phyloP scores from a whole-genome alignment of 1,140 invertebrate species.

The Brachionus calyciflorus region DNA sequence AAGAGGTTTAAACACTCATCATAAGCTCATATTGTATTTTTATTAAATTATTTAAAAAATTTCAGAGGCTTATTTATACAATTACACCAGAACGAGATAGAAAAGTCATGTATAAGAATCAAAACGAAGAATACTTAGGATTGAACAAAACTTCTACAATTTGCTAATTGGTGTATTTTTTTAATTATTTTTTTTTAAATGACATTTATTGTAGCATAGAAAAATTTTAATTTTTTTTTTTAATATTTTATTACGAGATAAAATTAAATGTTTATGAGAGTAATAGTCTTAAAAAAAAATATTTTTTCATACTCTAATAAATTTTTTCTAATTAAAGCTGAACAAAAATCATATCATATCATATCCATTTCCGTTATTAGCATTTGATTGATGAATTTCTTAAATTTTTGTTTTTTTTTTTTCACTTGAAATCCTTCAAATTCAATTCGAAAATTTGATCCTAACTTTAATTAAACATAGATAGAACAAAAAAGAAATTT shows the following conservation, averaged over 20 bases:
- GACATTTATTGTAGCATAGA: conserved; percentile 4
- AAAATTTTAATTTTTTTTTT: too few relatives aligned
- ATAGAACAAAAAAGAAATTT: too few relatives aligned
- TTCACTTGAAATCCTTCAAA: conserved; percentile 39
- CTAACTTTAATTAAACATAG: background rate
- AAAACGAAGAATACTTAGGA: background rate
- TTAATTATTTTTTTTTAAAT: too few relatives aligned
- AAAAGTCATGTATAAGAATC: background rate
- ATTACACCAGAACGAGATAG: conserved; percentile 16
- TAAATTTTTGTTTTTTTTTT: too few relatives aligned
- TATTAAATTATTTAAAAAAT: background rate
- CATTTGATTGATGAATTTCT: conserved; percentile 30
- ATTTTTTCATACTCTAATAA: background rate
- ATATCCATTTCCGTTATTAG: too few relatives aligned
- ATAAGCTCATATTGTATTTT: background rate
- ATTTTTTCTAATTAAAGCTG: background rate
- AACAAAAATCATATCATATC: too few relatives aligned
- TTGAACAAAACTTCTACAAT: background rate
- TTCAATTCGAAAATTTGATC: background rate
- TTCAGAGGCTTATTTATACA: background rate
- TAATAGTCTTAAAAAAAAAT: background rate
- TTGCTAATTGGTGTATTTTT: background rate
- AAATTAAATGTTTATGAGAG: conserved; percentile 2
- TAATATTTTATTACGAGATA: background rate
- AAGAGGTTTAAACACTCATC: conserved; percentile 4